A percentile compares a stretch with the other conserved stretches of the same genome.
Evolutionary conservation across 2,888 invertebrate species (phyloP).

Genomic region (Ceratothoa steindachneri): DNA sequence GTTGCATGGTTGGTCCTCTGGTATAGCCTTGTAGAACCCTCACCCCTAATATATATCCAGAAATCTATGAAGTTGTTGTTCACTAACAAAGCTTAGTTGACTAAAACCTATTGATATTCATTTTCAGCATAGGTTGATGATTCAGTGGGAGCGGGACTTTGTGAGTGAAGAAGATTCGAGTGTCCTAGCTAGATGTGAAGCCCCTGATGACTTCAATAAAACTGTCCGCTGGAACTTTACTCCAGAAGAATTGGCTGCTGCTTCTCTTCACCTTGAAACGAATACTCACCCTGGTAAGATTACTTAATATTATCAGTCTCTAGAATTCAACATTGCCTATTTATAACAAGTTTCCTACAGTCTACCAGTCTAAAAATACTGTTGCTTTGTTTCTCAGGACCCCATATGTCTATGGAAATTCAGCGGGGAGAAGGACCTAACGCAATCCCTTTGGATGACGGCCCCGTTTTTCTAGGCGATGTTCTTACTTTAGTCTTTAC

Average conservation of each 20-base stretch:
- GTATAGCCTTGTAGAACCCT: no score
- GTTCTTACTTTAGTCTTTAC: conserved; percentile 49
- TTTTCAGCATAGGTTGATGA: conserved; percentile 47
- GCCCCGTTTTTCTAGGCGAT: conserved; percentile 48
- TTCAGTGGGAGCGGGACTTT: conserved; percentile 48
- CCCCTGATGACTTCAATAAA: conserved; percentile 48
- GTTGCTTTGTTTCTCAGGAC: conserved; percentile 34
- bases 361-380: no score
- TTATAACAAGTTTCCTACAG: neutral
- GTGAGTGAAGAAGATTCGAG: conserved; percentile 47
- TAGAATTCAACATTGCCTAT: neutral
- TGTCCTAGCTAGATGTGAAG: conserved; percentile 47
- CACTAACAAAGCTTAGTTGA: neutral
- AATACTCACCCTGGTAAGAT: conserved; percentile 34
- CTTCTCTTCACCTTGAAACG: conserved; percentile 12
- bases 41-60: no score
- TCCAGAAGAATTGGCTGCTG: conserved; percentile 18
- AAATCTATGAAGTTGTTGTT: neutral
- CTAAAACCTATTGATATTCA: neutral
- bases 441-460: conserved; percentile 46
- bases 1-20: no score
- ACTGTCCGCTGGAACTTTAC: conserved; percentile 37
- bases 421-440: conserved; percentile 48
- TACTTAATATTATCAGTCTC: neutral
- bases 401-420: conserved; percentile 48